These are phyloP conservation scores for Baccha elongata DNA, from an alignment of 2,888 invertebrate genomes.

Conservation along the genomic window DNA sequence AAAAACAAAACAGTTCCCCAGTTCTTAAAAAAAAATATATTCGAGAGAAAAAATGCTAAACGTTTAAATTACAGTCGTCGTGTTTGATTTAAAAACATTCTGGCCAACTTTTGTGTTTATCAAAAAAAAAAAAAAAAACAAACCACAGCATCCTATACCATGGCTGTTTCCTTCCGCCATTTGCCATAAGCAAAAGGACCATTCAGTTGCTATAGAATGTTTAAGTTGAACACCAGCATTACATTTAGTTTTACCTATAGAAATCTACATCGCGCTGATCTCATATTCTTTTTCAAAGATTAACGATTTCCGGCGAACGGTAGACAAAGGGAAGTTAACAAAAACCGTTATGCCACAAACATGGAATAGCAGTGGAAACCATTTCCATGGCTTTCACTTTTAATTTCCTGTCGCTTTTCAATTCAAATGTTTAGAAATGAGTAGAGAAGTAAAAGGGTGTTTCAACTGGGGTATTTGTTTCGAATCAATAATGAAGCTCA, in stretches of 20 bases:
- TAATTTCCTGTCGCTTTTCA: slow-evolving; percentile 50
- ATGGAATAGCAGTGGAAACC: slow-evolving; percentile 4
- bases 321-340: slow-evolving; percentile 23
- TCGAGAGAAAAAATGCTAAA: background rate
- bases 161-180: slow-evolving; percentile 46
- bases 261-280: slow-evolving; percentile 3
- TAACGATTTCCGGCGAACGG: slow-evolving; percentile 61
- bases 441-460: background rate
- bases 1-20: slow-evolving; percentile 55
- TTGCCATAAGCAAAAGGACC: background rate
- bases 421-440: background rate
- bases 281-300: slow-evolving; percentile 38
- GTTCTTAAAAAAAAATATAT: background rate
- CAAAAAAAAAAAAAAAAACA: slow-evolving; percentile 48
- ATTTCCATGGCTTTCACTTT: slow-evolving; percentile 50
- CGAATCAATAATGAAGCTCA: no score
- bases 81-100: slow-evolving; percentile 56
- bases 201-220: background rate
- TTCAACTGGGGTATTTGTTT: no score
- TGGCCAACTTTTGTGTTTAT: slow-evolving; percentile 57
- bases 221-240: background rate
- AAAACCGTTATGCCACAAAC: background rate
- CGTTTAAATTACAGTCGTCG: slow-evolving; percentile 62
- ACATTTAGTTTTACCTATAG: background rate
- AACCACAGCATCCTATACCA: slow-evolving; percentile 65